Conservation (phyloP, 2,113 vertebrate genomes). For the Indri indri region DNA sequence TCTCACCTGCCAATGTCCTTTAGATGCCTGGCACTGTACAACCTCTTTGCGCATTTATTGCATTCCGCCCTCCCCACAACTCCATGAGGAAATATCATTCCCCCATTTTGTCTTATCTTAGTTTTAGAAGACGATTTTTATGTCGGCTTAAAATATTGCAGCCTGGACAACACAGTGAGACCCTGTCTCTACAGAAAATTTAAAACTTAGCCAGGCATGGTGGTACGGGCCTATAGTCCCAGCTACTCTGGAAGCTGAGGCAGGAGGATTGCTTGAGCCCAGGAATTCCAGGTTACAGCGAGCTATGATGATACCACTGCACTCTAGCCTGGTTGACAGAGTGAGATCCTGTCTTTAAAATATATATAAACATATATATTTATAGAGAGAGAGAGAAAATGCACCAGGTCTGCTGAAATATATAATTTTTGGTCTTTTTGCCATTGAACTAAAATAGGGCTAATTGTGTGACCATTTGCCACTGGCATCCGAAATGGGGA, state of each 20-base stretch:
- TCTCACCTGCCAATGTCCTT: neutral
- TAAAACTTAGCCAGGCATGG: neutral
- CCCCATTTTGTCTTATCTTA: neutral
- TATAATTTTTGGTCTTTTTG: neutral
- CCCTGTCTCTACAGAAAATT: neutral
- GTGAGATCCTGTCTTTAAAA: no score
- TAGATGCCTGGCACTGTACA: no score
- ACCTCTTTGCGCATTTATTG: neutral
- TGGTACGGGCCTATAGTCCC: no score
- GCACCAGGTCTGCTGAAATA: neutral
- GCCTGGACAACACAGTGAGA: neutral
- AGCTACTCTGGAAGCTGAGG: no score
- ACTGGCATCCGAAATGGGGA: neutral
- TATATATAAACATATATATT: no score
- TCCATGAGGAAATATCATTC: neutral
- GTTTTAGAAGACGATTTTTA: neutral
- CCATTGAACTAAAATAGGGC: neutral
- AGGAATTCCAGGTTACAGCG: no score
- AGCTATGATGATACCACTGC: no score
- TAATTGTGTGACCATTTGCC: neutral
- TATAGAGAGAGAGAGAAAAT: neutral
- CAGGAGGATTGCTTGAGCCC: no score
- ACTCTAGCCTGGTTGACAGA: no score
- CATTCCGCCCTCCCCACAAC: no score
- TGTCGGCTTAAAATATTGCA: neutral